Evolutionary conservation across 2,888 invertebrate genomes (phyloP).

Genomic region (Eupithecia subumbrata): DNA sequence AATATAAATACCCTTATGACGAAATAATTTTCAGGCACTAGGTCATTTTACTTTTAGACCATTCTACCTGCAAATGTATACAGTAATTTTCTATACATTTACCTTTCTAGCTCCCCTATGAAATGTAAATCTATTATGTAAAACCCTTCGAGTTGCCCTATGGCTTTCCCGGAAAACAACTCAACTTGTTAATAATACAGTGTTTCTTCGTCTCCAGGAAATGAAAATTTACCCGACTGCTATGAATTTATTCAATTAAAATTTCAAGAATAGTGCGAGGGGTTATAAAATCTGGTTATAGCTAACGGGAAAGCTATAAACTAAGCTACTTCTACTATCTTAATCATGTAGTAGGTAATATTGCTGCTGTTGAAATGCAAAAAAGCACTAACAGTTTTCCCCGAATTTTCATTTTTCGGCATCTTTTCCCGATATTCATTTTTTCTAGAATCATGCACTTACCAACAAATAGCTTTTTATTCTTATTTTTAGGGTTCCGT

Average conservation of each 20-base stretch:
- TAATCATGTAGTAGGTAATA: not conserved
- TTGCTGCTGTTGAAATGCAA: not conserved
- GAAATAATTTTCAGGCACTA: no score
- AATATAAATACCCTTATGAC: no score
- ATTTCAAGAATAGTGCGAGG: not conserved
- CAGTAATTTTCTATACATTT: not conserved
- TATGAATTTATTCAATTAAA: not conserved
- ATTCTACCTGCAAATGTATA: not conserved
- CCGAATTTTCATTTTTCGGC: no score
- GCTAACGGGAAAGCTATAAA: not conserved
- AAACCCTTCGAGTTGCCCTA: not conserved
- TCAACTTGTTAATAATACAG: not conserved
- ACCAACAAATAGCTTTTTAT: no score
- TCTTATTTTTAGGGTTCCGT: no score
- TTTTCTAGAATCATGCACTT: no score
- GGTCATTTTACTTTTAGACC: no score
- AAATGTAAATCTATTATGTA: constrained; percentile 3
- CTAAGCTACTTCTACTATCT: not conserved
- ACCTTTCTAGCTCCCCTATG: not conserved
- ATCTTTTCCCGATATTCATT: no score
- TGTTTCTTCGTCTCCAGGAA: not conserved
- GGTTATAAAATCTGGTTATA: not conserved
- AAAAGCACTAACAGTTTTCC: no score
- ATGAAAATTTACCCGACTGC: not conserved
- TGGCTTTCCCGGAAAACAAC: not conserved